These are phyloP conservation scores for Dolichallabes microphthalmus DNA, from an alignment of 2,113 vertebrate genomes.

Conservation along the genomic window DNA sequence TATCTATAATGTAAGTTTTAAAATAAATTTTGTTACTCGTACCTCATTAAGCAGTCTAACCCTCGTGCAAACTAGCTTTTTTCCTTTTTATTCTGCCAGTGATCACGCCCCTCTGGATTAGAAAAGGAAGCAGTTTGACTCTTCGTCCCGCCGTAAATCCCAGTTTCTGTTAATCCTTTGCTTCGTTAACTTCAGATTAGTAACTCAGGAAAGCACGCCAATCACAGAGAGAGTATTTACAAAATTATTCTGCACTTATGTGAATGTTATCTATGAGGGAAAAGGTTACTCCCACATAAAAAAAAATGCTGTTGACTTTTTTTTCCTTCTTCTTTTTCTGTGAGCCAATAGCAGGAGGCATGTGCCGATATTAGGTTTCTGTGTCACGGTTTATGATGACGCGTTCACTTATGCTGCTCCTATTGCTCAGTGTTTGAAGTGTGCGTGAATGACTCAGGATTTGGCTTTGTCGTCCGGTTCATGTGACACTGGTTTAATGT, in stretches of 20 bases:
- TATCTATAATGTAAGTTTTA: neutral
- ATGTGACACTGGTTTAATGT: neutral
- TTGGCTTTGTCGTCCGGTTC: neutral
- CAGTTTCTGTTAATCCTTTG: neutral
- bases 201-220: neutral
- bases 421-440: neutral
- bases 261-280: neutral
- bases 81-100: neutral
- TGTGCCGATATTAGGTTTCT: neutral
- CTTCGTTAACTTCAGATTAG: neutral
- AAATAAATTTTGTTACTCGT: neutral
- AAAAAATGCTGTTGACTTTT: neutral
- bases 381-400: neutral
- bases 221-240: neutral
- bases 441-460: neutral
- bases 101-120: neutral
- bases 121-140: neutral
- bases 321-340: neutral
- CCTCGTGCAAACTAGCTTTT: neutral
- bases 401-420: neutral
- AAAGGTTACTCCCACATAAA: neutral
- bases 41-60: neutral
- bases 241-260: neutral
- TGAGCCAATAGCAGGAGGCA: neutral
- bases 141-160: neutral